A percentile compares a stretch with the other conserved stretches of the same genome.
Evolutionary conservation across 2,888 invertebrate species (phyloP).

Genomic region (Calephelis perditalis): DNA sequence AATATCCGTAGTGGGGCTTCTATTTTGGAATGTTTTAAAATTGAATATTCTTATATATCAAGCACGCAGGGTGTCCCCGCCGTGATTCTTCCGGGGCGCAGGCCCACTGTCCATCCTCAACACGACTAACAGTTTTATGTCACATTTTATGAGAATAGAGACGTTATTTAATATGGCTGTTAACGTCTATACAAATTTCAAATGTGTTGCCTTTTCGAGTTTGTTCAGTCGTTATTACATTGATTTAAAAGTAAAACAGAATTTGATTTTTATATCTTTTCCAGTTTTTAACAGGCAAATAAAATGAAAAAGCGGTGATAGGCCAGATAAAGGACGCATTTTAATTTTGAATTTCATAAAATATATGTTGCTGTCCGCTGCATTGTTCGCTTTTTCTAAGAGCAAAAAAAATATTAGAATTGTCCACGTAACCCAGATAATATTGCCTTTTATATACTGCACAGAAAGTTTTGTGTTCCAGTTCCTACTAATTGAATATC

Average conservation of each 20-base stretch:
- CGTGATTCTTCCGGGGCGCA: conserved; percentile 52
- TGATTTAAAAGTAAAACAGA: conserved; percentile 9
- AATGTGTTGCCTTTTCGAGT: conserved; percentile 44
- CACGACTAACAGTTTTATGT: conserved; percentile 50
- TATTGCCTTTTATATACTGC: too few relatives aligned
- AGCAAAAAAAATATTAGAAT: too few relatives aligned
- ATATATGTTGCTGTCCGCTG: too few relatives aligned
- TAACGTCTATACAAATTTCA: conserved; percentile 63
- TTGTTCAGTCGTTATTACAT: conserved; percentile 36
- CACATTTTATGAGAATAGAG: conserved; percentile 69
- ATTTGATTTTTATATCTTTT: conserved; percentile 6
- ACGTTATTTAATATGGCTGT: conserved; percentile 73
- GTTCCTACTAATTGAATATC: too few relatives aligned
- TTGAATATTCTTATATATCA: conserved; percentile 73
- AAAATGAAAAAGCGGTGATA: conserved; percentile 2
- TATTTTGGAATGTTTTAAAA: conserved; percentile 67
- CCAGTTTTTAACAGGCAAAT: conserved; percentile 3
- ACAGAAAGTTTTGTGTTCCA: too few relatives aligned
- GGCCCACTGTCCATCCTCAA: conserved; percentile 34
- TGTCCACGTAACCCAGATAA: too few relatives aligned
- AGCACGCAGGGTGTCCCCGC: conserved; percentile 51
- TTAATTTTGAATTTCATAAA: too few relatives aligned
- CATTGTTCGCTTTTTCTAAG: too few relatives aligned
- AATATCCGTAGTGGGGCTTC: not conserved
- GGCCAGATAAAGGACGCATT: not conserved